These are phyloP conservation scores for Oxystoma pomonae DNA, from an alignment of 2,888 invertebrate species.

Conservation along the genomic window DNA sequence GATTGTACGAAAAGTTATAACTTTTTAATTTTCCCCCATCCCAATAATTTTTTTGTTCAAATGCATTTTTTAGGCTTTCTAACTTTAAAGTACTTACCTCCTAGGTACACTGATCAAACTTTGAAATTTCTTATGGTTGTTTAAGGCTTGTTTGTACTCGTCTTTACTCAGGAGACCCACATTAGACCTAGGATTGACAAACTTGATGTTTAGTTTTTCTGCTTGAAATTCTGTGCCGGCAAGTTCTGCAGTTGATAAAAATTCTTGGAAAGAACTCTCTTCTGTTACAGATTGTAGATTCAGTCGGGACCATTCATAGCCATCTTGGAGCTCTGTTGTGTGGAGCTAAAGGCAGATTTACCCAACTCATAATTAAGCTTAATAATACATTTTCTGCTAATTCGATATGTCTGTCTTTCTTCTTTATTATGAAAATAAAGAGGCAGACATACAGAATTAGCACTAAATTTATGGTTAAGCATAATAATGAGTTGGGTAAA, in stretches of 20 bases:
- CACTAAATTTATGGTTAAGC: too few relatives aligned
- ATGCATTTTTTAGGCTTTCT: too few relatives aligned
- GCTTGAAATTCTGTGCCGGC: conserved; percentile 92
- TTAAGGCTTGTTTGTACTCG: conserved; percentile 52
- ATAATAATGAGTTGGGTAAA: too few relatives aligned
- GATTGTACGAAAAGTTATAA: too few relatives aligned
- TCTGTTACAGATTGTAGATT: conserved; percentile 93
- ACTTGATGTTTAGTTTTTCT: conserved; percentile 81
- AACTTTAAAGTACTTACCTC: conserved; percentile 52
- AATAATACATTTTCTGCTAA: too few relatives aligned
- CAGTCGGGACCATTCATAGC: conserved; percentile 85
- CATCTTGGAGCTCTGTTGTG: conserved; percentile 84
- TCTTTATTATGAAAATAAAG: too few relatives aligned
- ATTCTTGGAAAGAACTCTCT: conserved; percentile 94
- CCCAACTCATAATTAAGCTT: too few relatives aligned
- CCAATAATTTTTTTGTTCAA: too few relatives aligned
- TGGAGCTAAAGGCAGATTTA: conserved; percentile 70
- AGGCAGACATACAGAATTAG: too few relatives aligned
- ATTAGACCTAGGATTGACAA: conserved; percentile 61
- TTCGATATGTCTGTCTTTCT: too few relatives aligned
- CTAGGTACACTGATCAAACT: conserved; percentile 76
- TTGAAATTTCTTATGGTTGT: conserved; percentile 56
- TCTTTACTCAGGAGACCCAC: conserved; percentile 58
- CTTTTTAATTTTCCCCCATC: too few relatives aligned
- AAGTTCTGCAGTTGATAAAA: conserved; percentile 89